Conservation (phyloP, 2,888 invertebrate species). For the Leptinotarsa juncta region DNA sequence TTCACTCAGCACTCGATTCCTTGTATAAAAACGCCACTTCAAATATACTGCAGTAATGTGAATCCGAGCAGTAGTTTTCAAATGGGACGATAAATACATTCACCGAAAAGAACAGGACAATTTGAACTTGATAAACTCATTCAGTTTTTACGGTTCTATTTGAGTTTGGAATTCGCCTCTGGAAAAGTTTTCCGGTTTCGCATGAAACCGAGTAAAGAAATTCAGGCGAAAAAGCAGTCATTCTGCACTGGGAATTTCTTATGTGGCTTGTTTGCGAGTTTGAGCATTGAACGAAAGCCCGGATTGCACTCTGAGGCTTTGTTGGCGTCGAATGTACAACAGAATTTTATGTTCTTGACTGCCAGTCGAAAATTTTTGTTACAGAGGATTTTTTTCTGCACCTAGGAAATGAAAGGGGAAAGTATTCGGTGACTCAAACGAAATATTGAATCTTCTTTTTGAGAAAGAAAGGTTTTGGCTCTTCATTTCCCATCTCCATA, state of each 20-base stretch:
- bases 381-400: neutral
- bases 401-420: neutral
- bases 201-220: conserved; percentile 4
- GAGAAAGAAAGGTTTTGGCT: too few relatives aligned
- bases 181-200: conserved; percentile 10
- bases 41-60: conserved; percentile 9
- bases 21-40: conserved; percentile 5
- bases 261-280: conserved; percentile 9
- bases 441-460: neutral
- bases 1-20: neutral
- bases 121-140: conserved; percentile 20
- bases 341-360: neutral
- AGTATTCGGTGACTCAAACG: neutral
- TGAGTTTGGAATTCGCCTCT: conserved; percentile 7
- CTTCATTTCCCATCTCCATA: neutral
- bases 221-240: neutral
- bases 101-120: conserved; percentile 10
- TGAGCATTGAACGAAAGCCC: neutral
- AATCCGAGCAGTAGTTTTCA: conserved; percentile 6
- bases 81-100: conserved; percentile 12
- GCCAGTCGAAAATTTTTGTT: neutral
- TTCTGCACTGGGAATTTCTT: conserved; percentile 12
- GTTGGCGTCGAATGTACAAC: neutral
- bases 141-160: conserved; percentile 9
- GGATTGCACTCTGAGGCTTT: neutral